Evolutionary conservation across 2,113 vertebrate genomes (phyloP), one percentile per base, ranked within the genome.

Genomic region (Charina bottae): DNA sequence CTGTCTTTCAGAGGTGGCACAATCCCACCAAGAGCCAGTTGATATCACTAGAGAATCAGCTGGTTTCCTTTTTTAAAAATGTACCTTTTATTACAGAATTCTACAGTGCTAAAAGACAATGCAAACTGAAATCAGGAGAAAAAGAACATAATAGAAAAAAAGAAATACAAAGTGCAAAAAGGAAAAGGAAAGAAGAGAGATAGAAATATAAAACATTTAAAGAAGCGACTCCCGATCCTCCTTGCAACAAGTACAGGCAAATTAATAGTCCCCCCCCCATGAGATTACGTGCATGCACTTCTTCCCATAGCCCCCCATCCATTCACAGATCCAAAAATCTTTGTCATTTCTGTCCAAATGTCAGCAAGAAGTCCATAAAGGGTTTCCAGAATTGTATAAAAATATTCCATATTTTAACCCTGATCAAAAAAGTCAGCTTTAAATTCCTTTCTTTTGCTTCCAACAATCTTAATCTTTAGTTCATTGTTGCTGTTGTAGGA

Each of bases 261-360:
- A n/a, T 12, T 28, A 68, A 13, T 4, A n/a, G 28, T 11, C 9
- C 60, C 9, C 60, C 26, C 4, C 64, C 12, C 2, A 4, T 15
- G 0, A n/a, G 28, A 6, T 6, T 28, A 26, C 62, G 5, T 2
- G 0, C 11, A 15, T 12, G 4, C 28, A 2, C 28, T 28, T 6
- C 28, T n/a, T 4, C 62, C 28, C 64, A n/a, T 15, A 28, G 13
- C 28, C 2, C 60, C 24, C 62, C 60, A 64, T 5, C 28, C 64
- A 28, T n/a, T 68, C 64, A 13, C 1, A 6, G 59, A 60, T 8
- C 24, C 59, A 60, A 60, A 7, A 0, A 0, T 9, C 1, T n/a
- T n/a, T n/a, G 62, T 15, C 1, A 1, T 15, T 68, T 68, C 28
- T 68, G 26, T n/a, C 28, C 62, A 68, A n/a, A n/a, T n/a, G 64